These are phyloP conservation scores for Gambusia yucatana DNA, from an alignment of 2,797 vertebrate genomes.

Conservation along the genomic window DNA sequence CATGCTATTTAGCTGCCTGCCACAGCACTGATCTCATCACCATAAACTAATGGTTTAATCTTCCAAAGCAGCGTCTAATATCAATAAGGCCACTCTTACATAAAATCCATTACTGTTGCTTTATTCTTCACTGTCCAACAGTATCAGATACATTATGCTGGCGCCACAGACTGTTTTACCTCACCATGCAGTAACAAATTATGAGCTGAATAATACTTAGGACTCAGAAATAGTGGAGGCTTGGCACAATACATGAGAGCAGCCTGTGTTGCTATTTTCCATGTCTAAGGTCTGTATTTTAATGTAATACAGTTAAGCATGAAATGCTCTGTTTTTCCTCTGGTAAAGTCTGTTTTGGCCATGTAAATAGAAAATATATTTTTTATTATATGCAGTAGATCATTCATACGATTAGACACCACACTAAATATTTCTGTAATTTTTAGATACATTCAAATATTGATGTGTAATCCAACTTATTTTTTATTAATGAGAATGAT, in stretches of 20 bases:
- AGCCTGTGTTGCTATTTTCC: constrained; percentile 19
- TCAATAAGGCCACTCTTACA: constrained; percentile 42
- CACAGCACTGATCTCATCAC: constrained; percentile 60
- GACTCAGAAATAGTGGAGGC: constrained; percentile 25
- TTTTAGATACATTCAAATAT: not conserved
- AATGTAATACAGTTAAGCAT: not conserved
- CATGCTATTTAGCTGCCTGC: constrained; percentile 52
- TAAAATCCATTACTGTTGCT: constrained; percentile 47
- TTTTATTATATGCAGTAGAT: not conserved
- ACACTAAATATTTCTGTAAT: not conserved
- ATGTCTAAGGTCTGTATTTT: constrained; percentile 24
- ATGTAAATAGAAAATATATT: not conserved
- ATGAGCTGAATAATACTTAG: constrained; percentile 35
- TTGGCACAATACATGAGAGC: constrained; percentile 11
- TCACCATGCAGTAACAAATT: constrained; percentile 40
- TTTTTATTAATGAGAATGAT: not conserved
- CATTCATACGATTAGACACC: not conserved
- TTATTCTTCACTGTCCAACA: constrained; percentile 54
- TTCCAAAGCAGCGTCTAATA: constrained; percentile 44
- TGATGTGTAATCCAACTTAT: not conserved
- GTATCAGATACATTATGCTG: constrained; percentile 37
- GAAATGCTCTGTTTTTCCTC: not conserved
- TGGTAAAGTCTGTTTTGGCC: not conserved
- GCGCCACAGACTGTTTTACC: constrained; percentile 43
- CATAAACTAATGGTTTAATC: constrained; percentile 62